Conservation (phyloP, 2,888 invertebrate genomes). For the Macaria notata region DNA sequence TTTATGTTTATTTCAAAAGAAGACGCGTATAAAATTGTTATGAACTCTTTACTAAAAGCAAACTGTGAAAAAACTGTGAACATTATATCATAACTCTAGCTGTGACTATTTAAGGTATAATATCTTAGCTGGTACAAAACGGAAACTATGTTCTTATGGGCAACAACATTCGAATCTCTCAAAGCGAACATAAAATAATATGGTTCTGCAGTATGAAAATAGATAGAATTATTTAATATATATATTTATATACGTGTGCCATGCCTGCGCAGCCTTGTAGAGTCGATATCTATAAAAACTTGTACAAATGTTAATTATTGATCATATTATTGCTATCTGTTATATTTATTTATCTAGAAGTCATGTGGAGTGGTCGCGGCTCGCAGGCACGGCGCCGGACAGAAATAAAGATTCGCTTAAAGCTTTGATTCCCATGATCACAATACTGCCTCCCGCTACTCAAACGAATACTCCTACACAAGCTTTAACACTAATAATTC, state of each 20-base stretch:
- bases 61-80: no score
- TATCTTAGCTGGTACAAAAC: no score
- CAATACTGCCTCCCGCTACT: constrained; percentile 63
- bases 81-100: no score
- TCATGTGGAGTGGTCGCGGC: constrained; percentile 26
- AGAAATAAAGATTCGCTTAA: constrained; percentile 74
- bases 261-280: constrained; percentile 52
- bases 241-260: constrained; percentile 51
- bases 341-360: constrained; percentile 31
- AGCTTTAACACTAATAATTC: constrained; percentile 75
- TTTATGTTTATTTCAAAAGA: background rate
- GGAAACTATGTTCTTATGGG: no score
- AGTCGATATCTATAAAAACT: constrained; percentile 30
- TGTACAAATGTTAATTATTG: constrained; percentile 34
- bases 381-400: constrained; percentile 61
- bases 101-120: no score
- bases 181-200: constrained; percentile 52
- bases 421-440: constrained; percentile 81
- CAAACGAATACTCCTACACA: constrained; percentile 66
- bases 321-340: constrained; percentile 33
- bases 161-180: constrained; percentile 54
- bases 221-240: constrained; percentile 61
- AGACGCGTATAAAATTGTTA: background rate
- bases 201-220: constrained; percentile 73
- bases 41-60: no score